These are phyloP conservation scores for Molossus alvarezi DNA, from an alignment of 2,797 vertebrate genomes.

Conservation along the genomic window DNA sequence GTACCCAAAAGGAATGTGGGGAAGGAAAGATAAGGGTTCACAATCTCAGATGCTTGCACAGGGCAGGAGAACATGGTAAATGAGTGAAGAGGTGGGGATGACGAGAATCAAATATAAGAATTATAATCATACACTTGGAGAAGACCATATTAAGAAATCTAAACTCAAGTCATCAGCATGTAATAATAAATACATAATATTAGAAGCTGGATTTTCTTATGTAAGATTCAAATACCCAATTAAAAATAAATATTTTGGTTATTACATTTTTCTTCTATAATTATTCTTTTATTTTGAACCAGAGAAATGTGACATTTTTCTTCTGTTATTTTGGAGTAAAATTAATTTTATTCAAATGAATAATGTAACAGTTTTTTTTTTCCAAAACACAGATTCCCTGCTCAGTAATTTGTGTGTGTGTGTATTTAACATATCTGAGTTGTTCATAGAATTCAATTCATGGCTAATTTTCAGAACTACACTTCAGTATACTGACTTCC, in stretches of 20 bases:
- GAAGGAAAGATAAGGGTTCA: neutral
- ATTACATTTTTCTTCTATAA: conserved; percentile 35
- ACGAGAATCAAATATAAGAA: conserved; percentile 20
- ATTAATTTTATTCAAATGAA: conserved; percentile 45
- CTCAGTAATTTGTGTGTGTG: neutral
- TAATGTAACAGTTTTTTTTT: conserved; percentile 35
- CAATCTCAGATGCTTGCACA: neutral
- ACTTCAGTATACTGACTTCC: neutral
- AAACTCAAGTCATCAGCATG: too few relatives aligned
- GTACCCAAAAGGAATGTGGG: neutral
- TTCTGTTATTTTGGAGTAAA: neutral
- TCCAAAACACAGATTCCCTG: conserved; percentile 11
- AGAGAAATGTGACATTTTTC: conserved; percentile 39
- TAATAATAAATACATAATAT: conserved; percentile 30
- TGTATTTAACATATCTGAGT: conserved; percentile 18
- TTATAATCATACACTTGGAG: neutral
- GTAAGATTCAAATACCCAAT: conserved; percentile 10
- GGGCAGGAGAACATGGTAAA: neutral
- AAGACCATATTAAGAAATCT: too few relatives aligned
- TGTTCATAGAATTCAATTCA: conserved; percentile 15
- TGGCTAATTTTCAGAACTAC: conserved; percentile 20
- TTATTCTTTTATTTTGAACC: conserved; percentile 24
- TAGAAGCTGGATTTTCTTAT: conserved; percentile 5
- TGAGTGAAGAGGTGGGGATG: neutral
- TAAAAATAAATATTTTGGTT: conserved; percentile 48